Percentiles rank a stretch among this genome's conserved stretches.
Evolutionary conservation across 2,797 vertebrate species (phyloP).

Genomic region (Chaunax sp.): DNA sequence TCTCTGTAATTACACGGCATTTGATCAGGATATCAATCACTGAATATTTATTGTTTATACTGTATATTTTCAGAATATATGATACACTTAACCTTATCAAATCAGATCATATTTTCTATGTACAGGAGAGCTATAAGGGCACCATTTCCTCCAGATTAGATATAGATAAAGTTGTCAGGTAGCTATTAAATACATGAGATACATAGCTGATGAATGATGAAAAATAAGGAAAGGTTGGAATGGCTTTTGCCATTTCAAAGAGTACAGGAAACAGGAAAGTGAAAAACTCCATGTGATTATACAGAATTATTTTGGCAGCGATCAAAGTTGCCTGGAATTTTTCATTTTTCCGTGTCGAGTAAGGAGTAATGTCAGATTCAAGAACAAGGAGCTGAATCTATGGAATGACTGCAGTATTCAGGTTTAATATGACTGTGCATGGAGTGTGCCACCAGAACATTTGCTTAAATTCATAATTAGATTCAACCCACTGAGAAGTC

Average conservation of each 20-base stretch:
- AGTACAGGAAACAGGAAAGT: conserved; percentile 1
- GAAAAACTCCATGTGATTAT: conserved; percentile 15
- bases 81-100: conserved; percentile 43
- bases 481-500: too few species aligned
- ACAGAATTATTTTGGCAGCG: conserved; percentile 31
- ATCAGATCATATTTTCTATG: conserved; percentile 69
- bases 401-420: background rate
- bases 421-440: conserved; percentile 2
- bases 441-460: conserved; percentile 9
- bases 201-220: conserved; percentile 17
- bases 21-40: conserved; percentile 62
- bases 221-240: too few species aligned
- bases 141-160: conserved; percentile 33
- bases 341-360: conserved; percentile 8
- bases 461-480: background rate
- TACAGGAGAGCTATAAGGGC: conserved; percentile 50
- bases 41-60: conserved; percentile 79
- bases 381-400: background rate
- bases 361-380: background rate
- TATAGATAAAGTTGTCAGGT: conserved; percentile 39
- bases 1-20: conserved; percentile 45
- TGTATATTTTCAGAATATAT: conserved; percentile 74
- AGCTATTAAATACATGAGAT: conserved; percentile 25
- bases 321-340: conserved; percentile 3
- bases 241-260: background rate